Percentiles rank a stretch among this genome's conserved stretches.
Evolutionary conservation across 2,888 invertebrate species (phyloP).

Genomic region (Apantesis nais): DNA sequence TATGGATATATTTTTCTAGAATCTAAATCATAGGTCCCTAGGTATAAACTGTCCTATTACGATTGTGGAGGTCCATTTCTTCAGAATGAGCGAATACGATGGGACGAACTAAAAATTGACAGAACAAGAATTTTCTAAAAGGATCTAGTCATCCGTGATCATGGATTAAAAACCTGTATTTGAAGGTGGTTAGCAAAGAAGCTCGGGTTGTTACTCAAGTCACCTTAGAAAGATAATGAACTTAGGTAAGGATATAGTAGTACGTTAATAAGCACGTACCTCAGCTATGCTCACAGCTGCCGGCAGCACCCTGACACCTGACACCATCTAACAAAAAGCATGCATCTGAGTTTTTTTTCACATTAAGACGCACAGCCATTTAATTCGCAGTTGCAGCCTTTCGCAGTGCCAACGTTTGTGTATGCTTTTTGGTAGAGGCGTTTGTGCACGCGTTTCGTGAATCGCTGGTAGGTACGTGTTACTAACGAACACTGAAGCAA

Average conservation of each 20-base stretch:
- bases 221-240: slow-evolving; percentile 15
- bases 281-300: slow-evolving; percentile 35
- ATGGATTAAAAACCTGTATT: no score
- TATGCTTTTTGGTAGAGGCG: slow-evolving; percentile 69
- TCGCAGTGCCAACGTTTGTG: slow-evolving; percentile 63
- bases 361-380: slow-evolving; percentile 70
- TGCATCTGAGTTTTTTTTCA: slow-evolving; percentile 63
- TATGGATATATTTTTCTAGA: no score
- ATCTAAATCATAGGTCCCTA: not conserved
- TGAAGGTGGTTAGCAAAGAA: not conserved
- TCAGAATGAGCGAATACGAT: no score
- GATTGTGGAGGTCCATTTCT: not conserved
- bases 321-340: slow-evolving; percentile 77
- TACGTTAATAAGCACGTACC: slow-evolving; percentile 44
- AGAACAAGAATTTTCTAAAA: not conserved
- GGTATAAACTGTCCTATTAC: not conserved
- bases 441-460: not conserved
- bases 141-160: not conserved
- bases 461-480: not conserved
- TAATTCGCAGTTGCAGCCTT: slow-evolving; percentile 70
- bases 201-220: not conserved
- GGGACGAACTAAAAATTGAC: not conserved
- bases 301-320: slow-evolving; percentile 47
- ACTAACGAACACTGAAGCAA: not conserved
- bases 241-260: slow-evolving; percentile 15